Base-by-base conservation (phyloP, 2,888 invertebrate genomes). In the Amphipoea lucens region DNA sequence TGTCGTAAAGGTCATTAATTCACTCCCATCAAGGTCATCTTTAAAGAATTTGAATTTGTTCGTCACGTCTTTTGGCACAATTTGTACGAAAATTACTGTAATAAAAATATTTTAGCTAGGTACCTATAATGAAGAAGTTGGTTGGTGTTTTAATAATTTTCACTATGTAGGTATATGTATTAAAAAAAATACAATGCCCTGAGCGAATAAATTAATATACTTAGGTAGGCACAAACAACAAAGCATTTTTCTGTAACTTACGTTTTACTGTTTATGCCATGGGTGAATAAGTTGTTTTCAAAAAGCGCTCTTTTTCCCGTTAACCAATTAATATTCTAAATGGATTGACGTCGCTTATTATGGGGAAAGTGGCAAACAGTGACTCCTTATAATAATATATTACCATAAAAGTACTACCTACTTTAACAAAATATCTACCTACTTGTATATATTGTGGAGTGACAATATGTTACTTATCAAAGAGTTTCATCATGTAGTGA, bases 1-100 rank as follows among this genome's bases (percentile, higher is more conserved):
- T n/a, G 3, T 7, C 29, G 36, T n/a, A 54, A 85, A 85, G 84
- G 84, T 85, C 81, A 81, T 81, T 76, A 76, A 84, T 77, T 54
- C 51, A 60, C 57, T 78, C 62, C 48, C n/a, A 20, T 63, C 78
- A 84, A 78, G 85, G 84, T 78, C 78, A 85, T 75, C 72, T 74
- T 14, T 75, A 70, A 74, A 76, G 7, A 72, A 81, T 57, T 74
- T 81, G 62, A 72, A 81, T 57, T 74, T 81, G 62, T 70, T 69
- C 36, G 67, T 66, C 74, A 78, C 72, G 74, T 54, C 36, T 85
- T 81, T 78, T 76, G 65, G 74, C 76, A 65, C 74, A 65, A 81
- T 63, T 74, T 29, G 20, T 65, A 51, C 29, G 9, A 73, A 67
- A 75, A 48, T 14, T 70, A 17, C 40, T 40, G 40, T 12, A 20